phyloP scores from a whole-genome alignment of 2,797 vertebrate species.

The Cryptoprocta ferox region DNA sequence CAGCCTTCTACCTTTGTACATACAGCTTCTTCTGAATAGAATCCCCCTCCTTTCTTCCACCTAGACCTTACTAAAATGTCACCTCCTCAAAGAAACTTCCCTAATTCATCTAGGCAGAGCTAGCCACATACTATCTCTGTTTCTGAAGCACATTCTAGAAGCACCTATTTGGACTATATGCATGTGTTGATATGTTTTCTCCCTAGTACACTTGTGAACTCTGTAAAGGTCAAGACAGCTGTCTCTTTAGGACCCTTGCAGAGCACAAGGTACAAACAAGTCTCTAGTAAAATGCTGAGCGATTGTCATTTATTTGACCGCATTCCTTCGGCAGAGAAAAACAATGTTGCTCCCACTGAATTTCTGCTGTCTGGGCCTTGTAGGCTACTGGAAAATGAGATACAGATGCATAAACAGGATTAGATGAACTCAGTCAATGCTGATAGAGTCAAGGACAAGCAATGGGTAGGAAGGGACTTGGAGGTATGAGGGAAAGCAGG shows the following conservation, averaged over 20 bases:
- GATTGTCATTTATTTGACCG: neutral
- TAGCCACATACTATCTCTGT: neutral
- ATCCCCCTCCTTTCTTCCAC: neutral
- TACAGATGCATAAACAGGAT: neutral
- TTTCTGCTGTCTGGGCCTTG: neutral
- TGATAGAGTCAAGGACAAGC: neutral
- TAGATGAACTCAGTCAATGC: neutral
- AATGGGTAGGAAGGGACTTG: neutral
- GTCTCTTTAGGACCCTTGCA: neutral
- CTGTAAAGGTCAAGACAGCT: neutral
- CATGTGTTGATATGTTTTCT: neutral
- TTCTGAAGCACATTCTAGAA: neutral
- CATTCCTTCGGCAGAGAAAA: slow-evolving; percentile 15
- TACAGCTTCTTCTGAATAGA: neutral
- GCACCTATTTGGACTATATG: neutral
- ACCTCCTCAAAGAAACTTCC: neutral
- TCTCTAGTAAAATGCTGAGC: neutral
- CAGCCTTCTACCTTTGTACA: neutral
- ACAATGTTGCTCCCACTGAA: neutral
- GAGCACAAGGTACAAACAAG: neutral
- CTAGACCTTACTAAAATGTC: neutral
- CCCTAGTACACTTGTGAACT: neutral
- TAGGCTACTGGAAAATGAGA: neutral
- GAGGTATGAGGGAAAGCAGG: neutral
- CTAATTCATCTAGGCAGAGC: neutral